phyloP scores from a whole-genome alignment of 2,888 invertebrate species.

The Baccha elongata region DNA sequence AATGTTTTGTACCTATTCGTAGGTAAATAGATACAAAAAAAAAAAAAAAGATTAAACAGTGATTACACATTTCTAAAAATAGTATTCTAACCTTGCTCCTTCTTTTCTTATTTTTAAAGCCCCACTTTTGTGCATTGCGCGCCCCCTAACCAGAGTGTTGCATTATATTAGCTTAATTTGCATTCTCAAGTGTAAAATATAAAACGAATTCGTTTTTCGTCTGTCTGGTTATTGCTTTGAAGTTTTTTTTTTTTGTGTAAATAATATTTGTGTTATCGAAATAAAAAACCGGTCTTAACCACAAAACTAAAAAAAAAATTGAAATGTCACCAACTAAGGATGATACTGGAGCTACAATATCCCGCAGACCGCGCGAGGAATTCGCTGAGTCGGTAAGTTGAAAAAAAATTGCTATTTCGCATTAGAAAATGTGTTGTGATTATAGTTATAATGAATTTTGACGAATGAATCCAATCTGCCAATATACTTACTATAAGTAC shows the following conservation, averaged over 20 bases:
- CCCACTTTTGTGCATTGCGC: slow-evolving; percentile 17
- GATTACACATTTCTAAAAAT: slow-evolving; percentile 70
- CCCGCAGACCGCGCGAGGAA: slow-evolving; percentile 80
- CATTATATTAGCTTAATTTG: slow-evolving; percentile 68
- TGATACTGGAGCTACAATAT: slow-evolving; percentile 78
- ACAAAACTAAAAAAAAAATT: slow-evolving; percentile 19
- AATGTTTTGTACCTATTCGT: slow-evolving; percentile 2
- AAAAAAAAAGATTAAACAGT: slow-evolving; percentile 43
- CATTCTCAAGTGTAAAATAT: slow-evolving; percentile 55
- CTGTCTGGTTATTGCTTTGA: slow-evolving; percentile 30
- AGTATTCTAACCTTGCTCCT: slow-evolving; percentile 52
- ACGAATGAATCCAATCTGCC: too few relatives aligned
- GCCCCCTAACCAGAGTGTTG: slow-evolving; percentile 35
- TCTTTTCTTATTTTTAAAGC: slow-evolving; percentile 18
- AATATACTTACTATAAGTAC: too few relatives aligned
- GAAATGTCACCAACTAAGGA: slow-evolving; percentile 80
- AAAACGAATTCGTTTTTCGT: slow-evolving; percentile 46
- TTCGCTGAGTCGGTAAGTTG: slow-evolving; percentile 80
- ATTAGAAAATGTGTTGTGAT: slow-evolving; percentile 2
- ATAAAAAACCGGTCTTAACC: slow-evolving; percentile 57
- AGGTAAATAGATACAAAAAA: slow-evolving; percentile 13
- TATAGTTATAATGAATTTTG: too few relatives aligned
- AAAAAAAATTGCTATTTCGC: background rate
- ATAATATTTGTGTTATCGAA: slow-evolving; percentile 34
- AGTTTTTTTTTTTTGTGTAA: background rate